phyloP scores from a whole-genome alignment of 2,888 invertebrate species.

The Parnassius glacialis region DNA sequence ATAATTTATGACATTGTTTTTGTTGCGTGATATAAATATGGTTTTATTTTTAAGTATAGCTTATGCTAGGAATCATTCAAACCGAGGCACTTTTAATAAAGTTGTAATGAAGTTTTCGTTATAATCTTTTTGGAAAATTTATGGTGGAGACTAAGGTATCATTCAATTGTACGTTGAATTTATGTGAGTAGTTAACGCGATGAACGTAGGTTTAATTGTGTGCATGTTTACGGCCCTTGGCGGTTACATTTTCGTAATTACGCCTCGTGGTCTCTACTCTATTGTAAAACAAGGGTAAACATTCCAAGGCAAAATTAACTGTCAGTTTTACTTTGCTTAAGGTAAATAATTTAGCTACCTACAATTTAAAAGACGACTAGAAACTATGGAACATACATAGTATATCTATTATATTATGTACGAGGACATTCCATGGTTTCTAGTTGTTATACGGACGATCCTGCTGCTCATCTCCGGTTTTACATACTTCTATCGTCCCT shows the following conservation, averaged over 20 bases:
- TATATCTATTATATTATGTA: too few relatives aligned
- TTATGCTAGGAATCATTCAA: too few relatives aligned
- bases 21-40: too few relatives aligned
- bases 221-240: slow-evolving; percentile 35
- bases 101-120: background rate
- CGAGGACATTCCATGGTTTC: background rate
- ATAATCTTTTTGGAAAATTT: slow-evolving; percentile 11
- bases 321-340: slow-evolving; percentile 19
- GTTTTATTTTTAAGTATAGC: too few relatives aligned
- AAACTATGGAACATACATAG: too few relatives aligned
- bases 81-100: background rate
- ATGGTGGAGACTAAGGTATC: slow-evolving; percentile 15
- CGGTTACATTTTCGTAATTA: slow-evolving; percentile 39
- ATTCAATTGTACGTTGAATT: slow-evolving; percentile 21
- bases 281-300: slow-evolving; percentile 26
- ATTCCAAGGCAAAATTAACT: slow-evolving; percentile 21
- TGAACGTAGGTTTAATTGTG: slow-evolving; percentile 37
- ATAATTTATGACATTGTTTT: too few relatives aligned
- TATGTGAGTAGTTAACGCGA: slow-evolving; percentile 28
- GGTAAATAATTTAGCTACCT: slow-evolving; percentile 1
- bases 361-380: too few relatives aligned
- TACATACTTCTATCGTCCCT: too few relatives aligned
- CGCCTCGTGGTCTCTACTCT: slow-evolving; percentile 31
- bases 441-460: background rate
- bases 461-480: too few relatives aligned